phyloP scores from a whole-genome alignment of 1,140 invertebrate species.

The Heliconius congener region DNA sequence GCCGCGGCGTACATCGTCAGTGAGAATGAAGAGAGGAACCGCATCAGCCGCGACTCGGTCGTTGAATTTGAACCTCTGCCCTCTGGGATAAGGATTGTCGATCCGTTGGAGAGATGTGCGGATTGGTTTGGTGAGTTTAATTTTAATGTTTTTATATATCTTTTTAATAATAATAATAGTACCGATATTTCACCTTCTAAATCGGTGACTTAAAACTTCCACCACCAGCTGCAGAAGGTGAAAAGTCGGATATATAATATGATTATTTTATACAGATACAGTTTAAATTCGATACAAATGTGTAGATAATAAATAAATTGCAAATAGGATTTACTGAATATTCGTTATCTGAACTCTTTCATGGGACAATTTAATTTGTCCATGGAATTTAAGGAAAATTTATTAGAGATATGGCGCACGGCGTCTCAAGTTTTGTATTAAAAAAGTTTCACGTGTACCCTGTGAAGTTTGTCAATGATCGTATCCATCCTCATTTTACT shows the following conservation, averaged over 20 bases:
- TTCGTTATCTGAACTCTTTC: neutral
- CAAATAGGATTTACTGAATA: neutral
- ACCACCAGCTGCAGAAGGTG: too few species aligned
- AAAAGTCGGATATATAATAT: neutral
- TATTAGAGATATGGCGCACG: neutral
- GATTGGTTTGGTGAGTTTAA: slow-evolving; percentile 71
- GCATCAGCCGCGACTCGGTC: slow-evolving; percentile 69
- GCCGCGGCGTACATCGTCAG: slow-evolving; percentile 77
- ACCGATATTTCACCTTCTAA: too few species aligned
- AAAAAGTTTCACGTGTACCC: neutral
- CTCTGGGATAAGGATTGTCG: slow-evolving; percentile 52
- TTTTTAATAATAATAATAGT: too few species aligned
- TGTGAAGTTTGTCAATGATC: neutral
- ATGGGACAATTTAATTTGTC: neutral
- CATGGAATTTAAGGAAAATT: neutral
- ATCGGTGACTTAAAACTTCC: too few species aligned
- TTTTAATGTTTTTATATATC: too few species aligned
- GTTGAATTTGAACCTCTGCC: slow-evolving; percentile 74
- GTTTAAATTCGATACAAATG: too few species aligned
- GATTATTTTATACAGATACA: too few species aligned
- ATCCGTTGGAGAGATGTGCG: slow-evolving; percentile 64
- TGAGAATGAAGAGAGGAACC: slow-evolving; percentile 71
- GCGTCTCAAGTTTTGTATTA: neutral
- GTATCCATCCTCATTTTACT: neutral
- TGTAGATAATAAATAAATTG: neutral